Evolutionary conservation across 1,140 invertebrate genomes (phyloP).

Genomic region (Pogonognathellus flavescens): DNA sequence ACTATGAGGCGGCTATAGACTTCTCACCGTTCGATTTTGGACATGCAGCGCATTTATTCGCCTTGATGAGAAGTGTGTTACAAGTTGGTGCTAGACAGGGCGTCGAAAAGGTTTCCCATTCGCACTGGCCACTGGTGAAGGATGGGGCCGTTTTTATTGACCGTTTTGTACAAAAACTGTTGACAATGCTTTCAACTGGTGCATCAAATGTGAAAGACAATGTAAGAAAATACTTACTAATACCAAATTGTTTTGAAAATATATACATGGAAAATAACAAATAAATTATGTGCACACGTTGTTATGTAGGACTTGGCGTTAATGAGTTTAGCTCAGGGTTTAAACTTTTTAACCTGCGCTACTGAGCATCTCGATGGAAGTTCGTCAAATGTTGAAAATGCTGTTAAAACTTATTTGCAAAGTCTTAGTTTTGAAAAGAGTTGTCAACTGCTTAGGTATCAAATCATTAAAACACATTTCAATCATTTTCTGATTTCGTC

Average conservation of each 20-base stretch:
- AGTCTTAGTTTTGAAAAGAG: neutral
- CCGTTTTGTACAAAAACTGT: conserved; percentile 23
- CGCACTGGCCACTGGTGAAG: conserved; percentile 57
- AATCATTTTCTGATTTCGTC: neutral
- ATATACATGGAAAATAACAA: no score
- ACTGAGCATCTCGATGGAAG: neutral
- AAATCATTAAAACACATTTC: neutral
- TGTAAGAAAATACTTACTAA: neutral
- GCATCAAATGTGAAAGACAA: neutral
- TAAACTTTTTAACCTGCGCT: neutral
- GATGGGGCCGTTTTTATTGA: conserved; percentile 32
- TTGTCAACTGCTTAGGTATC: neutral
- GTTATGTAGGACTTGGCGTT: neutral
- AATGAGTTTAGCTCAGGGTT: neutral
- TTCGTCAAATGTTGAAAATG: neutral
- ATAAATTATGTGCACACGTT: neutral
- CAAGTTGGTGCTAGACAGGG: neutral
- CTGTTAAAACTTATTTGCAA: neutral
- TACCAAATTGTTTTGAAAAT: neutral
- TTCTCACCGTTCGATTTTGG: conserved; percentile 52
- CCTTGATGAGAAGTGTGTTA: conserved; percentile 44
- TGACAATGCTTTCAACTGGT: neutral
- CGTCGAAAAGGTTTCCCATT: conserved; percentile 15
- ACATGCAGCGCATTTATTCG: conserved; percentile 51
- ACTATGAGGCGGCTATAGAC: neutral